These are phyloP conservation scores for Sphaeridia pumilis DNA, from an alignment of 2,888 invertebrate genomes.

Conservation along the genomic window DNA sequence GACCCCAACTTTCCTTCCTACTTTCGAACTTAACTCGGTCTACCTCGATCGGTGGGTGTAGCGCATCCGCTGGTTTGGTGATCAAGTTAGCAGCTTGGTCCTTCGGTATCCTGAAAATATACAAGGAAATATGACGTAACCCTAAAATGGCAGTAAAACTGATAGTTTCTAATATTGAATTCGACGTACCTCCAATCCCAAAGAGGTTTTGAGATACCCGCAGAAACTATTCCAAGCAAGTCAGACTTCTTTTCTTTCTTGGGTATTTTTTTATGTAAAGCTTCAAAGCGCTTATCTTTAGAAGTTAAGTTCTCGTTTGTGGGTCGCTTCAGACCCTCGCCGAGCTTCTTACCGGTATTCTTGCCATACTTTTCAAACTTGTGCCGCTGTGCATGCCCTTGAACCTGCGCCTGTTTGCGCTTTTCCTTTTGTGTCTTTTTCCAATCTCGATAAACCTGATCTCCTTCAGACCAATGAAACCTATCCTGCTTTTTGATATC, in stretches of 20 bases:
- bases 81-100: no score
- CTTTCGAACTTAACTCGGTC: no score
- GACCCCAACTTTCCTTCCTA: no score
- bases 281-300: conserved; percentile 6
- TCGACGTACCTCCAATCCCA: neutral
- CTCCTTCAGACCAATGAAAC: conserved; percentile 4
- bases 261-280: conserved; percentile 5
- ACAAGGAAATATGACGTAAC: no score
- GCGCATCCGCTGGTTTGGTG: no score
- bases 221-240: neutral
- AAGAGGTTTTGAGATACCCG: neutral
- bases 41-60: no score
- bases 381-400: neutral
- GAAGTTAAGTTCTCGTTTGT: conserved; percentile 1
- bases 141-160: no score
- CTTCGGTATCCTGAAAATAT: no score
- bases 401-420: neutral
- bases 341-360: neutral
- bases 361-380: conserved; percentile 4
- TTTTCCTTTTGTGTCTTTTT: neutral
- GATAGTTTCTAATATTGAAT: no score
- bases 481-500: conserved; percentile 10
- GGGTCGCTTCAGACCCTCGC: conserved; percentile 7
- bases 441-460: conserved; percentile 1
- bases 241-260: conserved; percentile 5